Conservation (phyloP, 2,888 invertebrate genomes). For the Diaperis boleti region DNA sequence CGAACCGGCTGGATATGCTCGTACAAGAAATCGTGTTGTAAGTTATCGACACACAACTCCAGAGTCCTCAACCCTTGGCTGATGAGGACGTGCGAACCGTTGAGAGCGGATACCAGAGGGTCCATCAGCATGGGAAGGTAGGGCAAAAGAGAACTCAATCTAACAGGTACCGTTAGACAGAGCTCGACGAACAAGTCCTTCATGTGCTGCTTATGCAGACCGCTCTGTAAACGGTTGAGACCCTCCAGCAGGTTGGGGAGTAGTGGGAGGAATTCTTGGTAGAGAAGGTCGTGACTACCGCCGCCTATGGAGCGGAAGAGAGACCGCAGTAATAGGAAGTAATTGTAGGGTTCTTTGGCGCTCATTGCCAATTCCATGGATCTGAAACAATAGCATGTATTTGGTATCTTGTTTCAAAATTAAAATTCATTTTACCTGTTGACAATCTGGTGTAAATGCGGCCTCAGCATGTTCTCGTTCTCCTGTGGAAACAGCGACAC, state of each 20-base stretch:
- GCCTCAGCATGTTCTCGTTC: conserved; percentile 97
- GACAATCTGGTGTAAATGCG: conserved; percentile 96
- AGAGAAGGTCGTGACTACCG: conserved; percentile 97
- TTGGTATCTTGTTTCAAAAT: no score
- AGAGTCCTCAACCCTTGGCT: conserved; percentile 93
- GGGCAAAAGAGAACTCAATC: conserved; percentile 94
- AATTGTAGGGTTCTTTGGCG: conserved; percentile 98
- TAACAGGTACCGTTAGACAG: conserved; percentile 97
- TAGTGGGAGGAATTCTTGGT: conserved; percentile 97
- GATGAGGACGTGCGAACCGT: conserved; percentile 94
- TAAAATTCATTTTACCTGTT: conserved; percentile 78
- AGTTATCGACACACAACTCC: conserved; percentile 97
- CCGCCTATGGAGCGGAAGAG: conserved; percentile 98
- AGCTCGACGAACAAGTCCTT: conserved; percentile 98
- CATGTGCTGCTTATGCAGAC: conserved; percentile 97
- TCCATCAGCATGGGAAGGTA: conserved; percentile 99
- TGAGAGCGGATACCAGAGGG: conserved; percentile 96
- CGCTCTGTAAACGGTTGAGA: conserved; percentile 94
- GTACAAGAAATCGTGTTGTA: conserved; percentile 98
- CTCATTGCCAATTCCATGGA: conserved; percentile 97
- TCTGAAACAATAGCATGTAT: conserved; percentile 63
- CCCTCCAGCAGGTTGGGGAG: conserved; percentile 95
- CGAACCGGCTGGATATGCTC: conserved; percentile 99
- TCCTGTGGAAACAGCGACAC: conserved; percentile 95
- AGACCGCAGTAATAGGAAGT: conserved; percentile 92